Evolutionary conservation across 1,140 invertebrate species (phyloP), one percentile per base, ranked within the genome.

Genomic region (Coelopa frigida): DNA sequence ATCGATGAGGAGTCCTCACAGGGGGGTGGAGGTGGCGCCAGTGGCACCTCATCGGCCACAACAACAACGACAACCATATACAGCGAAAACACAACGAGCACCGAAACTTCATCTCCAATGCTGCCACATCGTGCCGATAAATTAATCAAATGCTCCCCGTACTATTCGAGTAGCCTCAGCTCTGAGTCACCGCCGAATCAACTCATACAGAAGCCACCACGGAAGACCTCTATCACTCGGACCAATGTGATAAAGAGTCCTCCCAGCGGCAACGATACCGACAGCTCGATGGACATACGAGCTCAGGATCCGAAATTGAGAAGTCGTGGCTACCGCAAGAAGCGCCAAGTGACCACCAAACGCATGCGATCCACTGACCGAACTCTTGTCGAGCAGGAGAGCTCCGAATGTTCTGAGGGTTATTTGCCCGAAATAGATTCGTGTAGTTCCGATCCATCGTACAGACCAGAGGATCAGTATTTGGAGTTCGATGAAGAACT

Each of bases 131-230:
- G 61, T 53, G 48, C 72, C 51, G 56, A 75, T 60, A 70, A 80
- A 51, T 56, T 81, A 26, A 74, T 79, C 5, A 78, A 80, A 57
- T 81, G 79, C 55, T 81, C 80, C 2, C 80, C 80, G 3, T 82
- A 82, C 54, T 82, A 82, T 66, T 82, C 80, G 6, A 82, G 79
- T 53, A 82, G 80, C 53, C 65, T 82, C 15, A 82, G 79, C 57
- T 81, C 79, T 0, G 80, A 81, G 50, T 80, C 79, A 26, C 79
- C 80, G 2, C 79, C 79, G 2, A 78, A 81, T 53, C 76, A 78
- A 53, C 62, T 76, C 15, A 57, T 75, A 7, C 78, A 78, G 55
- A 73, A 75, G 17, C 74, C 76, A 6, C 74, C 75, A 0, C 74
- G 77, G 51, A 78, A 78, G 52, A 72, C 70, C 15, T 56, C 75